A percentile compares a stretch with the other conserved stretches of the same genome.
Conservation (phyloP, 2,797 vertebrate species). For the Aeoliscus strigatus region DNA sequence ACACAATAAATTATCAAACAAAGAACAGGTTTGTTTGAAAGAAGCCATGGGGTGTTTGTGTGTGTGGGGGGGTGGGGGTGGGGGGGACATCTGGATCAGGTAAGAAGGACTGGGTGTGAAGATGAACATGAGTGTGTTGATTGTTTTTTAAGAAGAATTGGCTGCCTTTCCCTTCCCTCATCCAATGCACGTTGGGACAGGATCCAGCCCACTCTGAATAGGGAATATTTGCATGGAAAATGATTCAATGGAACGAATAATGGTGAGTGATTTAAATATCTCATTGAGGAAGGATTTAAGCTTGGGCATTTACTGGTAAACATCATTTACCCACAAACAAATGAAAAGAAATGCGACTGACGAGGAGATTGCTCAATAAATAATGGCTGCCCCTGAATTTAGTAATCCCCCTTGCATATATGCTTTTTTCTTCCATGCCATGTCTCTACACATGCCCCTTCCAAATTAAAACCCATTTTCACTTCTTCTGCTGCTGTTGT, state of each 20-base stretch:
- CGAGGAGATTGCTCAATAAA: conserved; percentile 42
- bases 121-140: conserved; percentile 26
- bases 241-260: conserved; percentile 35
- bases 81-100: too few species aligned
- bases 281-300: conserved; percentile 34
- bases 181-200: conserved; percentile 20
- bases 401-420: conserved; percentile 7
- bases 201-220: conserved; percentile 29
- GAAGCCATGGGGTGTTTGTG: too few species aligned
- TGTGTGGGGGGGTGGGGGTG: too few species aligned
- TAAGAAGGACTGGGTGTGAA: conserved; percentile 24
- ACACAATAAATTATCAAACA: background rate
- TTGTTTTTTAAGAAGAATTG: conserved; percentile 29
- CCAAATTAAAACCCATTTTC: conserved; percentile 34
- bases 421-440: conserved; percentile 18
- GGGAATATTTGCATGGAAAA: conserved; percentile 22
- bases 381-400: conserved; percentile 29
- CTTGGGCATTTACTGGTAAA: conserved; percentile 31
- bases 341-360: conserved; percentile 42
- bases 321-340: conserved; percentile 31
- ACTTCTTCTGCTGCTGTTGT: conserved; percentile 18
- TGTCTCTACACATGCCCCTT: conserved; percentile 25
- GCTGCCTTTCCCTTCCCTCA: conserved; percentile 13
- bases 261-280: conserved; percentile 40
- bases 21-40: too few species aligned